Evolutionary conservation across 1,140 invertebrate species (phyloP).

Genomic region (Littorina saxatilis): DNA sequence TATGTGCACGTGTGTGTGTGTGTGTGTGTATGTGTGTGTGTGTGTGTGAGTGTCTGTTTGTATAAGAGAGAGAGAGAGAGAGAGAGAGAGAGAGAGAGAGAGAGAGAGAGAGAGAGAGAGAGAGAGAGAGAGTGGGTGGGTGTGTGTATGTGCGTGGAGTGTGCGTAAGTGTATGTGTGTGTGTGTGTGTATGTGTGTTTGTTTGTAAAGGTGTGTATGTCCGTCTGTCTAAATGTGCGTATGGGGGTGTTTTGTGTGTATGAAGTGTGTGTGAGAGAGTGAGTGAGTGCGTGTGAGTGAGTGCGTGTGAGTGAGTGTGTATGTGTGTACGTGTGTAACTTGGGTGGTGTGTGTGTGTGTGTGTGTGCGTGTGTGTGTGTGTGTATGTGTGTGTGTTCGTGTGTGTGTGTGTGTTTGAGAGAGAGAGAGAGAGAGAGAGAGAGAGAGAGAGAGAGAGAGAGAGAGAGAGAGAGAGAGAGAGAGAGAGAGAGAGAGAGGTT

Average conservation of each 20-base stretch:
- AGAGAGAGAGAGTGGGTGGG: background rate
- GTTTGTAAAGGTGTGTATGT: no score
- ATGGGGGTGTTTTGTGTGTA: background rate
- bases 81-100: no score
- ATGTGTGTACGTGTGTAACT: background rate
- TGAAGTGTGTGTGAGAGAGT: background rate
- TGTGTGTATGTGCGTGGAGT: no score
- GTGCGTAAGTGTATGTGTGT: background rate
- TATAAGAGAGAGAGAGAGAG: no score
- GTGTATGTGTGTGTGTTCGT: slow-evolving; percentile 15
- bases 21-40: background rate
- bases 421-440: background rate
- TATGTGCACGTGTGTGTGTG: background rate
- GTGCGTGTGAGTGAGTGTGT: background rate
- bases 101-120: no score
- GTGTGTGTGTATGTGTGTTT: no score
- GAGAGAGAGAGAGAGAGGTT: background rate
- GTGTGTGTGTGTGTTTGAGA: slow-evolving; percentile 1
- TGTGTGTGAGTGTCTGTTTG: background rate
- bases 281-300: background rate
- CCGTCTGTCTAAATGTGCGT: background rate
- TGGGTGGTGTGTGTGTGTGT: background rate
- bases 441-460: background rate
- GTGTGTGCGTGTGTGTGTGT: slow-evolving; percentile 15
- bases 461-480: background rate